Conservation (phyloP, 2,113 vertebrate species). For the Vulpes vulpes region DNA sequence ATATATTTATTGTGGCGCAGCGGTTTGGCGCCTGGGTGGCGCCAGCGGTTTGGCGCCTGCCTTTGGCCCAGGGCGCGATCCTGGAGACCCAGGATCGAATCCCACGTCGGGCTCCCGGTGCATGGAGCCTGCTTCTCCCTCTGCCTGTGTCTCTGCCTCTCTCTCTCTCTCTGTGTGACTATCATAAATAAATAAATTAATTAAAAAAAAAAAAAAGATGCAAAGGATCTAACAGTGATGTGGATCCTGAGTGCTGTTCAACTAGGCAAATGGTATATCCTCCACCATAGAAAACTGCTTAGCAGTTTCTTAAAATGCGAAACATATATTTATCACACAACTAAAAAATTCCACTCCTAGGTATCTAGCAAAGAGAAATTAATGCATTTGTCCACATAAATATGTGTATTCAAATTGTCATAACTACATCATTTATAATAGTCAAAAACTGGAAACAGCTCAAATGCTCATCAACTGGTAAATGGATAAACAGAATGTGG, state of each 20-base stretch:
- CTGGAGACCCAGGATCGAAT: no score
- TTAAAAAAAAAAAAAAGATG: background rate
- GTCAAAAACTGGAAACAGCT: background rate
- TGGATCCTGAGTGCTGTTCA: background rate
- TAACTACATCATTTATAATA: background rate
- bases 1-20: no score
- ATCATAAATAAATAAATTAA: no score
- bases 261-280: background rate
- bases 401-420: background rate
- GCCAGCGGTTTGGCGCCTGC: no score
- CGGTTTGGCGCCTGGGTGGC: no score
- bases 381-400: background rate
- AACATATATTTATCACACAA: background rate
- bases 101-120: no score
- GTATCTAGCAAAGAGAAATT: background rate
- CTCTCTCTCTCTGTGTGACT: no score
- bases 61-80: no score
- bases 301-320: background rate
- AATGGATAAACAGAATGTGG: background rate
- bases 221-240: background rate
- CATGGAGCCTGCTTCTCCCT: no score
- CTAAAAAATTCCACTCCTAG: background rate
- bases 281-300: background rate
- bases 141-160: no score
- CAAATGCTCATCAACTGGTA: background rate